phyloP scores from a whole-genome alignment of 2,888 invertebrate species.

The Lasioglossum lativentre region DNA sequence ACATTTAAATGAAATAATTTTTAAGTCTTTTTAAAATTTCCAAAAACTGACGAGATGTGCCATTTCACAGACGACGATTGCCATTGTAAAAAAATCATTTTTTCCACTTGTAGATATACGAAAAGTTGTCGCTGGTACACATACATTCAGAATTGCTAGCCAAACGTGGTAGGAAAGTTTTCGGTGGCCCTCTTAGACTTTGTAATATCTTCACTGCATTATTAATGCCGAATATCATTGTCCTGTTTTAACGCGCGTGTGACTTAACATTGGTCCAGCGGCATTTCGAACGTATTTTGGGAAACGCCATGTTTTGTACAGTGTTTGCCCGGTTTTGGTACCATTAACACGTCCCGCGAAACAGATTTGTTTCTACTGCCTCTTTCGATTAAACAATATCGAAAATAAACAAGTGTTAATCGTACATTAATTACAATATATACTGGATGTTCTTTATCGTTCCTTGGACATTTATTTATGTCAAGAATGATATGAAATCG shows the following conservation, averaged over 20 bases:
- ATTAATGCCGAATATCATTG: constrained; percentile 23
- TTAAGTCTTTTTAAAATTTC: too few species aligned
- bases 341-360: too few species aligned
- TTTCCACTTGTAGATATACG: background rate
- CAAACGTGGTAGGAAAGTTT: background rate
- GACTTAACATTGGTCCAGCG: constrained; percentile 3
- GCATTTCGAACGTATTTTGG: background rate
- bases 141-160: constrained; percentile 2
- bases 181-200: background rate
- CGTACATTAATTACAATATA: background rate
- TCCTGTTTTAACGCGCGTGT: constrained; percentile 16
- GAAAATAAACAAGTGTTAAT: background rate
- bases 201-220: constrained; percentile 20
- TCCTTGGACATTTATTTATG: too few species aligned
- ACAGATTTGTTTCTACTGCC: too few species aligned
- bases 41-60: too few species aligned
- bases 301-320: background rate
- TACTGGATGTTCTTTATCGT: background rate
- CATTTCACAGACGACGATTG: too few species aligned
- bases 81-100: background rate
- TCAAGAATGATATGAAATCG: too few species aligned
- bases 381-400: too few species aligned
- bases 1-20: too few species aligned
- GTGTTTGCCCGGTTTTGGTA: background rate
- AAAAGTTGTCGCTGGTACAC: background rate